Evolutionary conservation across 2,888 invertebrate genomes (phyloP), one percentile per base, ranked within the genome.

Genomic region (Chrysodeixis includens): DNA sequence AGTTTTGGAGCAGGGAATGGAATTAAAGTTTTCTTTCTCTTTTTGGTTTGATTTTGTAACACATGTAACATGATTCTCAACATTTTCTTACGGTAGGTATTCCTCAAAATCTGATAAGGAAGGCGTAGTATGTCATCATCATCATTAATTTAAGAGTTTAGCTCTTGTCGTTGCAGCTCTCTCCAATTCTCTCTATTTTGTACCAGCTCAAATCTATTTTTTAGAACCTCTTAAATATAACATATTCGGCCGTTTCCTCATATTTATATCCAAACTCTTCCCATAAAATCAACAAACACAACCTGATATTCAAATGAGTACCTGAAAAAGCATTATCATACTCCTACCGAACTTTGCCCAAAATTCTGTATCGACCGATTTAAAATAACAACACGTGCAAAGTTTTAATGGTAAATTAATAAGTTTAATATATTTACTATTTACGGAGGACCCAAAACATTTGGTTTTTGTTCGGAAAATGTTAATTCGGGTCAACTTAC

Each of bases 321-420:
- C 10, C 6, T 49, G 9, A 18, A 46, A 46, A 46, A 46, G 18
- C 9, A 46, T 46, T 18, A 16, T 18, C 2, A 14, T 53, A 30
- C 12, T 12, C 51, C 1, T 58, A 4, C 14, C 51, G 5, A 59
- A 56, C 56, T 46, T 55, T 18, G 8, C 30, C 22, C 53, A 22
- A 51, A 76, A 55, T 55, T 22, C 18, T 10, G 22, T 32, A 44
- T 35, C 30, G 14, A 62, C 46, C 54, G 62, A 64, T 72, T 57
- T 51, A 64, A 63, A 56, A 62, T 55, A 14, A 55, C 40, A 61
- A 53, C 10, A 57, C 53, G 52, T 44, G 52, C 60, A 18, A 68
- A 68, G 77, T 72, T 75, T 68, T 54, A 72, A 76, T 68, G 44
- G 49, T 51, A 61, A 18, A 56, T 62, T 53, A 73, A 58, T 71